Evolutionary conservation across 2,797 vertebrate species (phyloP), one percentile per base, ranked within the genome.

Genomic region (Clarias fuscus): DNA sequence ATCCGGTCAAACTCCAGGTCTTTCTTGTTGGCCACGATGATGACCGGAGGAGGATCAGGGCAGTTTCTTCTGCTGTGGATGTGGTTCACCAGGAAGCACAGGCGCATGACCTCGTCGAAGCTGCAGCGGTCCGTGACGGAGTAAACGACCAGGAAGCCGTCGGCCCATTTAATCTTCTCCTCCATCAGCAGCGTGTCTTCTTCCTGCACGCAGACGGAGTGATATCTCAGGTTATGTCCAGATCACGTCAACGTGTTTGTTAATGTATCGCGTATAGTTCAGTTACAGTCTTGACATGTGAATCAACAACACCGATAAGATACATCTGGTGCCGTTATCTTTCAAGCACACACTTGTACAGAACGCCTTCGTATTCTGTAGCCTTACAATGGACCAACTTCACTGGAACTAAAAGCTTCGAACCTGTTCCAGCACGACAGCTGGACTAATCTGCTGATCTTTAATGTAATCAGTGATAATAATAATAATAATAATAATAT

Each of bases 111-210:
- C 91, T 96, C 95, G 0, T 96, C 93, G 0, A 96, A 96, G 91
- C 95, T 96, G 86, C 95, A 96, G 14, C 95, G 84, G 89, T 96
- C 95, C 0, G 95, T 96, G 90, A 96, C 95, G 0, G 95, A 96
- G 91, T 96, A 96, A 73, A 95, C 94, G 43, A 96, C 94, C 0
- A 95, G 91, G 7, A 96, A 96, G 72, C 94, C 93, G 0, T 96
- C 95, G 0, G 94, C 95, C 95, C 95, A 96, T 53, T 95, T 95
- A 84, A 96, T 96, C 91, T 96, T 96, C 91, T 96, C 95, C 90
- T 96, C 95, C 7, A 96, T 94, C 91, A 95, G 93, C 86, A 96
- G 91, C 0, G 95, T 92, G n/a, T 96, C 95, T 87, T 96, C 95
- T 90, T 96, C 95, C 95, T 96, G 83, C 3, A 0, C 18, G 61